Evolutionary conservation across 2,888 invertebrate genomes (phyloP).

Genomic region (Tenthredo notha): DNA sequence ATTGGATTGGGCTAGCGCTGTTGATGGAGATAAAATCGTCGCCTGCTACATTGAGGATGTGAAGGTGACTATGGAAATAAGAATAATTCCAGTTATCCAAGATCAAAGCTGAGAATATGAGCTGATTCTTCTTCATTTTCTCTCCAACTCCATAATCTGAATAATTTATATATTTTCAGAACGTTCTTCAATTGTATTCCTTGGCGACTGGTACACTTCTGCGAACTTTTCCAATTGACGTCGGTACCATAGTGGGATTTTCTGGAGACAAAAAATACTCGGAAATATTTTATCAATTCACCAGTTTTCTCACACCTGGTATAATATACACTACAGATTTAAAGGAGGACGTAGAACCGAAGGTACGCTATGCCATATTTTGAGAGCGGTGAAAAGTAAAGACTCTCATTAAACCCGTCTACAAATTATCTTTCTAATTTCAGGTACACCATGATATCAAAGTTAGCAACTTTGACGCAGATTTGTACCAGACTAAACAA

Average conservation of each 20-base stretch:
- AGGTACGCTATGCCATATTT: conserved; percentile 76
- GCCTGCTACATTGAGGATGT: conserved; percentile 96
- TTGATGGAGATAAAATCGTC: conserved; percentile 91
- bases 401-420: too few species aligned
- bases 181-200: conserved; percentile 90
- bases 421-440: conserved; percentile 22
- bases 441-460: conserved; percentile 92
- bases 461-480: conserved; percentile 90
- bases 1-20: conserved; percentile 92
- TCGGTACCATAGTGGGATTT: conserved; percentile 92
- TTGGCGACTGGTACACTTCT: conserved; percentile 86
- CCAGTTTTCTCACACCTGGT: conserved; percentile 95
- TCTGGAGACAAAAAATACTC: conserved; percentile 91
- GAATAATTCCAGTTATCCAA: background rate
- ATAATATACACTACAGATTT: conserved; percentile 94
- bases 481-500: conserved; percentile 91
- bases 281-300: conserved; percentile 96
- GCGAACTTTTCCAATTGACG: conserved; percentile 88
- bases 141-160: background rate
- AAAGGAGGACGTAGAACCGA: conserved; percentile 83
- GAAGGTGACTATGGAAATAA: conserved; percentile 83
- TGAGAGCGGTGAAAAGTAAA: background rate
- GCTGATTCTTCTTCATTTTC: background rate
- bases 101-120: background rate
- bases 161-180: conserved; percentile 81